Base-by-base conservation (phyloP, 2,797 vertebrate genomes). In the Sebastes cheni region DNA sequence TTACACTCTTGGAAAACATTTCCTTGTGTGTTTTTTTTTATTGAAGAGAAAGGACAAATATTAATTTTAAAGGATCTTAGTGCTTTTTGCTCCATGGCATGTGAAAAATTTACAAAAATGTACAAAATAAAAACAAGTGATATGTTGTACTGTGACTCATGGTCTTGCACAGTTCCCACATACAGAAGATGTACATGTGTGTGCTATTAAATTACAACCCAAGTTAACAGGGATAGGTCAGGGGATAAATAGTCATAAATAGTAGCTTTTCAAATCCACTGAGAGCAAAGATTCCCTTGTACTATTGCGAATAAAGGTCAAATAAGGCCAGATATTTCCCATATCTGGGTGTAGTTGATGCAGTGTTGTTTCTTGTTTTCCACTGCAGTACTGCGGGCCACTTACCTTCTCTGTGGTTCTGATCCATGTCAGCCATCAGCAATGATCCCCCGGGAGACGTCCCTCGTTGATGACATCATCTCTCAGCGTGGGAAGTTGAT, bases 391-490 rank as follows among this genome's bases (percentile, higher is more conserved):
- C 86, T 72, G 70, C 72, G 27, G 80, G 68, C 65, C 59, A 23
- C 65, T 29, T 16, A 59, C 59, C 70, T 22, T 70, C 79, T 66
- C 70, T 27, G 77, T 68, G 77, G 76, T 78, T 69, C 88, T 90
- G 89, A 89, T 88, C 80, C 87, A 86, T 90, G 84, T 86, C 85
- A 75, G 81, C 90, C 84, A 83, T 89, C 88, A 88, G 86, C 87
- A 73, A 46, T 73, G 34, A 69, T 83, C 77, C 88, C 91, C 81
- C 74, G 5, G 78, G 91, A 94, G 90, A 89, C 8, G 72, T 86
- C 86, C 80, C 87, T 88, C 76, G 69, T 73, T 90, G 92, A 94
- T 94, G 94, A 94, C 92, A 94, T 94, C 93, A 94, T 94, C 90
- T 91, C 86, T 92, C 93, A 89, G 90, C 74, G 46, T 81, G 90